Base-by-base conservation (phyloP, 2,888 invertebrate species). In the Pterobdella sp. region DNA sequence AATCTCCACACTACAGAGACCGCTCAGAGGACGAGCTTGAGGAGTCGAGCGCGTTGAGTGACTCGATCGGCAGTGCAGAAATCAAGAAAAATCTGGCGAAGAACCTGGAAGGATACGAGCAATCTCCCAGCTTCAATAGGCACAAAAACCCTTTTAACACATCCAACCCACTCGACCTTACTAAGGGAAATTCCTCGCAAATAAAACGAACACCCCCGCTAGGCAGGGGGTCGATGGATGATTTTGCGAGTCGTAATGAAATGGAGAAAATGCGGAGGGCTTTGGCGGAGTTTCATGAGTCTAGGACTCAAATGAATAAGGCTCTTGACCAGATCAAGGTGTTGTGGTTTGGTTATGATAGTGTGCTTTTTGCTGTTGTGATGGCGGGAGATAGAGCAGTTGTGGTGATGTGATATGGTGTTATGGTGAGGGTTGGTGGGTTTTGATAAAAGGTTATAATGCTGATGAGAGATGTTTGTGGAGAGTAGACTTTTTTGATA, bases 251-350 rank as follows among this genome's bases (percentile, higher is more conserved):
- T 3, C 18, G n/a, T 56, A n/a, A 3, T n/a, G 60, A 56, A 7
- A 22, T 56, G 4, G 60, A 56, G n/a, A 3, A 22, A 26, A 4
- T 56, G 60, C 10, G n/a, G 3, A 56, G n/a, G 4, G n/a, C 10
- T 18, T 7, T 56, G 60, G 60, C 60, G n/a, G 60, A 56, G 60
- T 56, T 56, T n/a, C 4, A 56, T 4, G 14, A n/a, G 60, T 56
- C 60, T 4, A 4, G 26, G 3, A 26, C 10, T 18, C 3, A 63
- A 31, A 56, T 73, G 7, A 68, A 73, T 56, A 34, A 56, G 1
- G 32, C 26, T 31, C 35, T 73, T 7, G 34, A n/a, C 0, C 68
- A 68, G 10, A 32, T 73, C 35, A 68, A 68, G 73, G 73, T 73
- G 26, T 0, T 3, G 4, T 56, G 60, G 4, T 7, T 22, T 56